Evolutionary conservation across 2,888 invertebrate species (phyloP), one percentile per base, ranked within the genome.

Genomic region (Chalcis sispes): DNA sequence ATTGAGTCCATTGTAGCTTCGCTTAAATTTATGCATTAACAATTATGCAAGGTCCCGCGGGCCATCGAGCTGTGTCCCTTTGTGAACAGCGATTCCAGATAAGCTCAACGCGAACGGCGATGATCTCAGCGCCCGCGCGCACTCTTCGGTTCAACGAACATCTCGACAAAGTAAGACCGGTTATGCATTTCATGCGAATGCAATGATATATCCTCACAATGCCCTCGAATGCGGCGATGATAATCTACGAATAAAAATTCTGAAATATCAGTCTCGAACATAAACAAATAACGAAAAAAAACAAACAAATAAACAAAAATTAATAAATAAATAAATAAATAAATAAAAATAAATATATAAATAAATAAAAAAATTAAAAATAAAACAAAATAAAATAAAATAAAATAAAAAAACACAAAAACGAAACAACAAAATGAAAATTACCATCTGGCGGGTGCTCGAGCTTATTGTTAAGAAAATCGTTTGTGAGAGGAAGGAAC

Each of bases 1-100:
- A 85, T 83, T 81, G 81, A 81, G 79, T 77, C 82, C 81, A 83
- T 85, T 86, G 83, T 84, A 79, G 81, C 74, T 69, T 77, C 66
- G 81, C 86, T 87, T 86, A 87, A 87, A 86, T 87, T 87, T 87
- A 87, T 87, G 86, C 87, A 88, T 87, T 84, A 86, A 87, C 85
- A 86, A 87, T 87, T 88, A 87, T 84, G 79, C 78, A 72, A 25
- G 7, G 78, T 67, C 23, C 15, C 8, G 50, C 27, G 48, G 42
- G 66, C 72, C 77, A 81, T 81, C 81, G 83, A 79, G 74, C 73
- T 70, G 65, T 64, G 76, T 77, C 75, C 76, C 74, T 81, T 80
- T 80, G 80, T 78, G 72, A 74, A 32, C 72, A 50, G 62, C 65
- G 80, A 81, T 81, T 72, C 52, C 48, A 81, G 81, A 81, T 81